Evolutionary conservation across 2,797 vertebrate species (phyloP).

Genomic region (Naso thynnoides): DNA sequence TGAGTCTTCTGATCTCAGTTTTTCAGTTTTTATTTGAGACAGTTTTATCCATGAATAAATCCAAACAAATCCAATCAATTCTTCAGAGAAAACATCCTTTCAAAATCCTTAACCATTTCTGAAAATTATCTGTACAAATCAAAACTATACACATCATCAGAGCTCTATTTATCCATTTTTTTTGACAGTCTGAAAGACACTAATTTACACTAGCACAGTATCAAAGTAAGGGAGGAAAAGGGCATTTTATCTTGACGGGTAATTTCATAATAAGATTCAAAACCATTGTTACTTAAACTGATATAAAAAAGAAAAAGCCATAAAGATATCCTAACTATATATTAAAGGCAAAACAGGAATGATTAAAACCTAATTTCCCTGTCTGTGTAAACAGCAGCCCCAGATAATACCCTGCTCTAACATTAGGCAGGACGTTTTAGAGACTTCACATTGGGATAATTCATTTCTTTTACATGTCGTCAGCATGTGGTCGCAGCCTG

Average conservation of each 20-base stretch:
- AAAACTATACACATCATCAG: slow-evolving; percentile 45
- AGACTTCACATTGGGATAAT: slow-evolving; percentile 19
- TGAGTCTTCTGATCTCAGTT: background rate
- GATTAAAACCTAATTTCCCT: slow-evolving; percentile 49
- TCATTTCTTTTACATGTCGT: slow-evolving; percentile 80
- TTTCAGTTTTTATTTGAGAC: slow-evolving; percentile 44
- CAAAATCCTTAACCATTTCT: slow-evolving; percentile 17
- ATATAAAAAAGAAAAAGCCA: slow-evolving; percentile 65
- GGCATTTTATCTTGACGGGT: slow-evolving; percentile 21
- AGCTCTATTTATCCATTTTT: slow-evolving; percentile 21
- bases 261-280: slow-evolving; percentile 50
- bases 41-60: slow-evolving; percentile 27
- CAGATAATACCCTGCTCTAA: slow-evolving; percentile 35
- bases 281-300: slow-evolving; percentile 22
- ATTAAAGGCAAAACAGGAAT: slow-evolving; percentile 51
- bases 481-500: slow-evolving; percentile 78
- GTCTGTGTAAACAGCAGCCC: slow-evolving; percentile 53
- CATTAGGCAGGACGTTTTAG: slow-evolving; percentile 2
- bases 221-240: slow-evolving; percentile 32
- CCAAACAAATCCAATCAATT: slow-evolving; percentile 32
- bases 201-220: slow-evolving; percentile 40
- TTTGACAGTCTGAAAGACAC: slow-evolving; percentile 26
- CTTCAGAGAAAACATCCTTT: slow-evolving; percentile 26
- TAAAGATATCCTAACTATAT: slow-evolving; percentile 31
- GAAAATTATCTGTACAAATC: slow-evolving; percentile 32